phyloP scores from a whole-genome alignment of 2,113 vertebrate genomes.

The Gracilinanus agilis region DNA sequence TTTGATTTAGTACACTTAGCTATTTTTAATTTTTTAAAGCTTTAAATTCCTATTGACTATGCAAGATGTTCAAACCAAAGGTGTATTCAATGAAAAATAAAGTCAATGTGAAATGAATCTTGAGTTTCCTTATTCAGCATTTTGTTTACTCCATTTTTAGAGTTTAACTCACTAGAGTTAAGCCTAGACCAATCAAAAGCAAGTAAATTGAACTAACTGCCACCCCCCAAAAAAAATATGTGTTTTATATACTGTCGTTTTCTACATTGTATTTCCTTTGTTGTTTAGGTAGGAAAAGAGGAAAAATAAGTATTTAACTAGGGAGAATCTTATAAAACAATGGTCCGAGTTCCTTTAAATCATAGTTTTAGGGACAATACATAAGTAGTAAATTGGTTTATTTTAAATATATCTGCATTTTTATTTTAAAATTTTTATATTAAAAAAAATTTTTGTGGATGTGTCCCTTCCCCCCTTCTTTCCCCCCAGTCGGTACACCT shows the following conservation, averaged over 20 bases:
- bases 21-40: conserved; percentile 4
- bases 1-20: background rate
- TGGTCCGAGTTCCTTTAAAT: background rate
- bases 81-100: background rate
- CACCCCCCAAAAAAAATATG: background rate
- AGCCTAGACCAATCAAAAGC: background rate
- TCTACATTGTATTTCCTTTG: background rate
- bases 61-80: background rate
- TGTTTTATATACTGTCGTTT: conserved; percentile 11
- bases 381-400: background rate
- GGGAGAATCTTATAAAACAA: background rate
- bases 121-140: conserved; percentile 33
- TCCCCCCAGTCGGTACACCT: conserved; percentile 90
- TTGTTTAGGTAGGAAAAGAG: background rate
- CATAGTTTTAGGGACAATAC: background rate
- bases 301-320: background rate
- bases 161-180: background rate
- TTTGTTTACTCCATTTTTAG: background rate
- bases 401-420: background rate
- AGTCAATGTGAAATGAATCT: background rate
- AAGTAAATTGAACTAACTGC: background rate
- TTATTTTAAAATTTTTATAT: background rate
- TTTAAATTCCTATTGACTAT: conserved; percentile 6
- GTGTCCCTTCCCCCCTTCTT: background rate
- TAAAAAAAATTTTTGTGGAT: conserved; percentile 10